Percentiles rank a stretch among this genome's conserved stretches.
phyloP scores from a whole-genome alignment of 2,888 invertebrate genomes.

The Eupithecia vulgata region DNA sequence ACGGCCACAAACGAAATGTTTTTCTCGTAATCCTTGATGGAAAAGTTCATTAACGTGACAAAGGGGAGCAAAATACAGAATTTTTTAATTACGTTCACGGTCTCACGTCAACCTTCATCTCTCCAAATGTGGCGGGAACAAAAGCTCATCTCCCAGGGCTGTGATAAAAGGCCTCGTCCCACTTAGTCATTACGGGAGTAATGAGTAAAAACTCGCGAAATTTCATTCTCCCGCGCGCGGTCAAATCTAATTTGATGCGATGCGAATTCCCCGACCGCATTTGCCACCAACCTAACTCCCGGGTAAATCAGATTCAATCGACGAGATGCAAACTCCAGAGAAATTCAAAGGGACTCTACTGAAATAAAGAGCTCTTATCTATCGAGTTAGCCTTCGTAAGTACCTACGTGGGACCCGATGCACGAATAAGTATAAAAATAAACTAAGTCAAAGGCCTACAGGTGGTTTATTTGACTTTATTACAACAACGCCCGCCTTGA shows the following conservation, averaged over 20 bases:
- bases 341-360: conserved; percentile 31
- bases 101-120: conserved; percentile 57
- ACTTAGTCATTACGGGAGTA: conserved; percentile 59
- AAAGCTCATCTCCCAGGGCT: conserved; percentile 64
- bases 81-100: conserved; percentile 62
- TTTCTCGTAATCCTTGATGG: conserved; percentile 44
- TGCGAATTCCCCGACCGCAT: conserved; percentile 24
- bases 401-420: conserved; percentile 46
- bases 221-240: conserved; percentile 44
- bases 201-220: conserved; percentile 62
- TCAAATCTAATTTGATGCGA: conserved; percentile 47
- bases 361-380: conserved; percentile 37
- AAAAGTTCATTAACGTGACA: conserved; percentile 51
- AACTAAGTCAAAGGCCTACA: conserved; percentile 47
- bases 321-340: conserved; percentile 29
- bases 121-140: conserved; percentile 61
- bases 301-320: conserved; percentile 42
- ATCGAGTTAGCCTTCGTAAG: conserved; percentile 34
- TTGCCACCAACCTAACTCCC: conserved; percentile 30
- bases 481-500: conserved; percentile 17
- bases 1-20: conserved; percentile 32
- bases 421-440: conserved; percentile 46
- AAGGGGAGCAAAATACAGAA: conserved; percentile 51
- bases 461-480: conserved; percentile 55
- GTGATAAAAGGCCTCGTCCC: conserved; percentile 57